Conservation (phyloP, 2,797 vertebrate species). For the Sandelia bainsii region DNA sequence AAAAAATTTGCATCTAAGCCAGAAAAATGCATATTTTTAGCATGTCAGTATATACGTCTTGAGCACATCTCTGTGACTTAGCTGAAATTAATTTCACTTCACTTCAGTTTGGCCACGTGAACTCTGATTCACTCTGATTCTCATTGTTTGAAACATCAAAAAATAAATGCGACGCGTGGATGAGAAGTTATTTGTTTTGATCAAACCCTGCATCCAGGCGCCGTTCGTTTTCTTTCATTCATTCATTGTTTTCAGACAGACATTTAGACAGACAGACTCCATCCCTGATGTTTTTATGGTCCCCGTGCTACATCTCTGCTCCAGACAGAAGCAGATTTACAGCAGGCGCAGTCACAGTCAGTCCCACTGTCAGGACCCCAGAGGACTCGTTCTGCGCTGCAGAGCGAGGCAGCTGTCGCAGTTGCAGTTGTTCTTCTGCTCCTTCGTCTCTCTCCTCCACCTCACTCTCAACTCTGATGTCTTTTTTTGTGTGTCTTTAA, state of each 20-base stretch:
- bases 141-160: not conserved
- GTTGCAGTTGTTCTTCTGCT: not conserved
- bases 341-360: slow-evolving; percentile 59
- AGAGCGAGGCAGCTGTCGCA: slow-evolving; percentile 10
- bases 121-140: not conserved
- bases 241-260: slow-evolving; percentile 30
- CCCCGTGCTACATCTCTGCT: slow-evolving; percentile 28
- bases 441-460: not conserved
- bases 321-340: slow-evolving; percentile 70
- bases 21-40: not conserved
- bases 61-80: too few relatives aligned
- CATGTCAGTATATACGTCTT: not conserved
- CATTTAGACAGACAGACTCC: slow-evolving; percentile 62
- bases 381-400: slow-evolving; percentile 45
- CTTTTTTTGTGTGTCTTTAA: slow-evolving; percentile 19
- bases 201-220: slow-evolving; percentile 9
- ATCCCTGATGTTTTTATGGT: slow-evolving; percentile 59
- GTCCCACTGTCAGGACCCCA: slow-evolving; percentile 63
- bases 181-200: slow-evolving; percentile 13
- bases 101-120: not conserved
- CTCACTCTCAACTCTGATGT: slow-evolving; percentile 3
- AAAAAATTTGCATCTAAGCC: not conserved
- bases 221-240: slow-evolving; percentile 11
- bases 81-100: not conserved
- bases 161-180: not conserved